Percentiles rank a stretch among this genome's conserved stretches.
Conservation (phyloP, 2,113 vertebrate species). For the Zosterops borbonicus region DNA sequence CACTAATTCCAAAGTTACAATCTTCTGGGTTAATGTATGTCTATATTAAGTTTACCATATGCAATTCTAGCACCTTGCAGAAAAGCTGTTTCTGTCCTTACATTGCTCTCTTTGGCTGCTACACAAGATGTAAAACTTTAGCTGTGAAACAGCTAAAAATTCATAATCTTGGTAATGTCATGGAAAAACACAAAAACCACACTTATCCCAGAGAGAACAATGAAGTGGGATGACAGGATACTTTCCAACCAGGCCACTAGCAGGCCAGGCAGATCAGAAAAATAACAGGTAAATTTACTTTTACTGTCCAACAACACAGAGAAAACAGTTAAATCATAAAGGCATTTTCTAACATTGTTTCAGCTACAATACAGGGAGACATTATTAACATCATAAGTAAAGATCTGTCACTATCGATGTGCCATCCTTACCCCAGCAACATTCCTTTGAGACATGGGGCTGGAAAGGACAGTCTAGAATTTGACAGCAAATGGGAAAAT, state of each 20-base stretch:
- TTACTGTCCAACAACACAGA: not conserved
- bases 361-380: not conserved
- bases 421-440: not conserved
- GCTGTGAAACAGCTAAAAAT: not conserved
- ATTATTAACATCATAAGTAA: conserved; percentile 54
- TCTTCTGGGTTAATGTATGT: not conserved
- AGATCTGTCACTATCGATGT: conserved; percentile 34
- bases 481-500: conserved; percentile 2
- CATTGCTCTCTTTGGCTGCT: not conserved
- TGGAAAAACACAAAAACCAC: not conserved
- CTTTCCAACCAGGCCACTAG: not conserved
- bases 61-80: not conserved
- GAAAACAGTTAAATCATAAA: conserved; percentile 11
- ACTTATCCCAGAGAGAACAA: not conserved
- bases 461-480: conserved; percentile 20
- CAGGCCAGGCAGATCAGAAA: not conserved
- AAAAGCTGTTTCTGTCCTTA: not conserved
- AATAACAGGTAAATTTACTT: not conserved
- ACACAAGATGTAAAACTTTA: not conserved
- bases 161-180: not conserved
- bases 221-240: not conserved
- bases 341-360: not conserved
- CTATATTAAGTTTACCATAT: not conserved
- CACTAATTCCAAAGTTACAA: not conserved
- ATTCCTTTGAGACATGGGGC: not conserved